Evolutionary conservation across 2,888 invertebrate genomes (phyloP), one percentile per base, ranked within the genome.

Genomic region (Troglohyphantes excavatus): DNA sequence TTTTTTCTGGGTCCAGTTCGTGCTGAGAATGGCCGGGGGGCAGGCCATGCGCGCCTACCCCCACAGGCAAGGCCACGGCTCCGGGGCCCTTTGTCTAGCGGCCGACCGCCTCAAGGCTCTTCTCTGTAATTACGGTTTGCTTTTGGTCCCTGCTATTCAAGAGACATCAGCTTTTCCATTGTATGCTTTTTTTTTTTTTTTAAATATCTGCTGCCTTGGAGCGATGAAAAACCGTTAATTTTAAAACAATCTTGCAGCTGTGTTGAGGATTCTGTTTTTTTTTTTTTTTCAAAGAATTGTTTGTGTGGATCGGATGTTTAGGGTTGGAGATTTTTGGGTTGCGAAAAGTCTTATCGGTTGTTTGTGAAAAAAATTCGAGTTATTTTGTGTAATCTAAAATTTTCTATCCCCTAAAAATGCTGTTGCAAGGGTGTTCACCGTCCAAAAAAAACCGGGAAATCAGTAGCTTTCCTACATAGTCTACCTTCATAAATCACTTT

Each of bases 21-120:
- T 65, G 73, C 33, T 63, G 39, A 72, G 65, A 73, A 63, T 87
- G 11, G 86, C 86, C 78, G 39, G 61, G 53, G 85, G 86, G 86
- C 78, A 68, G 70, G 70, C 67, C 53, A 43, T 65, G 21, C 33
- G 65, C 84, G 79, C 46, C 87, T 79, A 82, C 87, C 88, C 88
- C 88, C 88, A 61, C 59, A 76, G 88, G 88, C 88, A 89, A 89
- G 88, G 88, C 81, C 88, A 70, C 88, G 70, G 88, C 88, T 89
- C 0, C 76, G 23, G 88, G n/a, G 88, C 88, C 82, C 81, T 53
- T 89, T 89, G 88, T 89, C 88, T 89, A 65, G 63, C 63, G n/a
- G 70, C 59, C 72, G 67, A 68, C 21, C 73, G 68, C 76, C 29
- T 67, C 33, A 75, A 61, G 59, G 21, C n/a, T 39, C 39, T 53